These are phyloP conservation scores for Aphelinus atriplicis DNA, from an alignment of 1,140 invertebrate species.

Conservation along the genomic window DNA sequence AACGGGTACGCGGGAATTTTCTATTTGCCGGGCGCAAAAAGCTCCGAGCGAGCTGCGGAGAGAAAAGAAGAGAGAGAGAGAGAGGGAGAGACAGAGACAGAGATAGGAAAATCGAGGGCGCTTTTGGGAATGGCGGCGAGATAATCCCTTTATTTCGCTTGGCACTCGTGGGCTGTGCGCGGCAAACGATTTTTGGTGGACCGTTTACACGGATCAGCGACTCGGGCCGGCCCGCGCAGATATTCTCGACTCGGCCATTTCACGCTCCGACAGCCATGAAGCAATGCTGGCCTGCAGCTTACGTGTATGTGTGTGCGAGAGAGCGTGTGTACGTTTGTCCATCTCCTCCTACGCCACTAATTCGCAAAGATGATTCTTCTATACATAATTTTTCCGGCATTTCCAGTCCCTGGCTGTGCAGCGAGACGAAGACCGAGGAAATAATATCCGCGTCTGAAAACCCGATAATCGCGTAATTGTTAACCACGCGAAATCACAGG, in stretches of 20 bases:
- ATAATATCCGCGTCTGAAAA: no score
- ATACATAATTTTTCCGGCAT: no score
- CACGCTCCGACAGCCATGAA: constrained; percentile 41
- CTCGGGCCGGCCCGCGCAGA: constrained; percentile 37
- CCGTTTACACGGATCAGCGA: constrained; percentile 45
- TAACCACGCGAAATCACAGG: no score
- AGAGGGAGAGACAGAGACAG: background rate
- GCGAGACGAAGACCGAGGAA: no score
- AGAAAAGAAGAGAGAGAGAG: constrained; percentile 33
- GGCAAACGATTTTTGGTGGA: constrained; percentile 40
- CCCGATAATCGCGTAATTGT: no score
- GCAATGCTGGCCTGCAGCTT: constrained; percentile 10
- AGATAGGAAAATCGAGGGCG: background rate
- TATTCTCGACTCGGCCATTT: constrained; percentile 45
- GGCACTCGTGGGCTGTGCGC: background rate
- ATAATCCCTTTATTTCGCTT: constrained; percentile 41
- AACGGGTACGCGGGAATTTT: constrained; percentile 51
- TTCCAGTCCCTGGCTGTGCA: no score
- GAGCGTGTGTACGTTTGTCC: no score
- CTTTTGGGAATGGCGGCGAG: constrained; percentile 25
- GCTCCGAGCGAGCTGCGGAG: no score
- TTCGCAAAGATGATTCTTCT: no score
- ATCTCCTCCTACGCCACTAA: no score
- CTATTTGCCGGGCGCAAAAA: constrained; percentile 53
- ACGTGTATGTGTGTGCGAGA: no score